Evolutionary conservation across 2,113 vertebrate species (phyloP).

Genomic region (Chionis minor): DNA sequence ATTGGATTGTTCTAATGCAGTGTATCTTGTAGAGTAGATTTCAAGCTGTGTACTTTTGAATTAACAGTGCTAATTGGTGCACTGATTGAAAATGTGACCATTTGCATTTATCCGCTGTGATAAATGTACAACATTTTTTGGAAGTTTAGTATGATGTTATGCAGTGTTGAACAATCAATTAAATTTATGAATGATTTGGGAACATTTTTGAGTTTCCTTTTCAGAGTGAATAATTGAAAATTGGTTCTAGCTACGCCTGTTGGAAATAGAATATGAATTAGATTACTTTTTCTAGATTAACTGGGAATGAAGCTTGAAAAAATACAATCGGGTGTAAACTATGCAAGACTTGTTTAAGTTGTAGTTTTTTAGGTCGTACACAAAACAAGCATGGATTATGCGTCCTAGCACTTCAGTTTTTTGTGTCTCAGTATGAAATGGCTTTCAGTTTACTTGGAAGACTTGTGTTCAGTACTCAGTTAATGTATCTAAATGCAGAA

Average conservation of each 20-base stretch:
- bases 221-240: background rate
- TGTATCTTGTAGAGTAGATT: background rate
- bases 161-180: background rate
- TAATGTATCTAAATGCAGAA: background rate
- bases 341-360: background rate
- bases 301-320: background rate
- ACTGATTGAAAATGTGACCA: background rate
- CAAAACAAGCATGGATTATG: background rate
- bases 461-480: background rate
- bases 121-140: background rate
- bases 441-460: background rate
- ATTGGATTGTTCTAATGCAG: background rate
- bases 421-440: background rate
- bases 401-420: background rate
- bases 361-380: background rate
- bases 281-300: background rate
- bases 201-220: background rate
- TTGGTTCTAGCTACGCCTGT: background rate
- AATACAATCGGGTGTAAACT: background rate
- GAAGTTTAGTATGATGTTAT: background rate
- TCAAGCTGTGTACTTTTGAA: background rate
- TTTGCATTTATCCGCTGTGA: background rate
- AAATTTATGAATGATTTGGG: background rate
- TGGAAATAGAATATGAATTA: background rate
- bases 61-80: background rate